Evolutionary conservation across 1,140 invertebrate genomes (phyloP).

Genomic region (Orius laevigatus): DNA sequence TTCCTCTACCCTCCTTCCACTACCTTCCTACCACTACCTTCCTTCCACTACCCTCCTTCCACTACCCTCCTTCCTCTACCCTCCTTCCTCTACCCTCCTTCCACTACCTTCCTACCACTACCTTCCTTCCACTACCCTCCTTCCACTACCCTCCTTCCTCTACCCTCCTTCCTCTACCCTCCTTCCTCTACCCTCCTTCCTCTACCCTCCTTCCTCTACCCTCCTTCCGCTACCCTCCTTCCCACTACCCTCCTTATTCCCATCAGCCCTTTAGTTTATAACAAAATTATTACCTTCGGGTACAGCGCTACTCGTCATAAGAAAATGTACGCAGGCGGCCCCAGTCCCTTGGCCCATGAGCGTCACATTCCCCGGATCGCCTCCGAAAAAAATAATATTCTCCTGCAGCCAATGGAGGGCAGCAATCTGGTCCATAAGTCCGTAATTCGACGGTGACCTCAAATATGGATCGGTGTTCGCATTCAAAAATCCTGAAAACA

Average conservation of each 20-base stretch:
- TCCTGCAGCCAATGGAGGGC: constrained; percentile 87
- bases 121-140: too few relatives aligned
- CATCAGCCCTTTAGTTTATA: not conserved
- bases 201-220: too few relatives aligned
- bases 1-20: too few relatives aligned
- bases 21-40: too few relatives aligned
- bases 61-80: too few relatives aligned
- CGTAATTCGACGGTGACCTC: constrained; percentile 78
- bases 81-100: too few relatives aligned
- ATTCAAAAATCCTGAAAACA: constrained; percentile 65
- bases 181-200: too few relatives aligned
- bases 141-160: too few relatives aligned
- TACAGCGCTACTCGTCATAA: constrained; percentile 80
- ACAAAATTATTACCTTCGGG: constrained; percentile 55
- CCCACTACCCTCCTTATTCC: not conserved
- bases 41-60: too few relatives aligned
- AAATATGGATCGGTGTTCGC: constrained; percentile 68
- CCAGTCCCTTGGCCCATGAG: constrained; percentile 89
- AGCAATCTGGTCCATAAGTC: constrained; percentile 88
- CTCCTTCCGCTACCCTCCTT: too few relatives aligned
- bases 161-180: too few relatives aligned
- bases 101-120: too few relatives aligned
- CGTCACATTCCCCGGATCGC: constrained; percentile 84
- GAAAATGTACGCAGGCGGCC: constrained; percentile 84
- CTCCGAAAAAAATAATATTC: constrained; percentile 82